Evolutionary conservation across 2,797 vertebrate species (phyloP).

Genomic region (Chelonia mydas): DNA sequence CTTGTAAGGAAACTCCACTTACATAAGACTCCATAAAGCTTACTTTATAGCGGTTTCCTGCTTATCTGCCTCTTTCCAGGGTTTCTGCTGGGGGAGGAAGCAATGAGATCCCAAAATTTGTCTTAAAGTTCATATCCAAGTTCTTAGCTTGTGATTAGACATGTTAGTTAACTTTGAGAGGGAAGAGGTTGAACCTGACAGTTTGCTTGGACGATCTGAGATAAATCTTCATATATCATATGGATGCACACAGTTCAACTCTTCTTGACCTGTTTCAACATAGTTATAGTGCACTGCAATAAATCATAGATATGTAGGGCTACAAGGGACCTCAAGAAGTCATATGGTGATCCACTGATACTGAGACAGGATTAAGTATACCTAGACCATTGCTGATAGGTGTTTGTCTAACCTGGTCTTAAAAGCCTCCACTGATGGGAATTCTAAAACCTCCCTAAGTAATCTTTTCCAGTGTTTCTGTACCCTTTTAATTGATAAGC

Average conservation of each 20-base stretch:
- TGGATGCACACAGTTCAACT: rapidly evolving
- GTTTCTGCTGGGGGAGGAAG: background rate
- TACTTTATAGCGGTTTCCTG: background rate
- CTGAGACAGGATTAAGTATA: no score
- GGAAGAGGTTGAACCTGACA: background rate
- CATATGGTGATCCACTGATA: no score
- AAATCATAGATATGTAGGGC: no score
- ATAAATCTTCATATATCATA: background rate
- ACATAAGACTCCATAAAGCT: rapidly evolving
- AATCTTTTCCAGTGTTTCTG: no score
- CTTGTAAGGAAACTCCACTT: background rate
- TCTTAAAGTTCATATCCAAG: background rate
- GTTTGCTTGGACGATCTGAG: rapidly evolving
- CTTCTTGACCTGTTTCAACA: background rate
- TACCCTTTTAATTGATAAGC: no score
- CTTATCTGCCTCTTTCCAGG: background rate
- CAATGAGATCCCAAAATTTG: background rate
- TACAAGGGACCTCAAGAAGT: no score
- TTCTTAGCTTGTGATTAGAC: background rate
- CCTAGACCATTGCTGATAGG: no score
- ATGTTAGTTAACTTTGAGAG: no score
- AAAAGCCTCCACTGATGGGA: no score
- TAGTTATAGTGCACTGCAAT: background rate
- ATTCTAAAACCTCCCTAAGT: no score
- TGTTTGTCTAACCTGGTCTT: no score